Evolutionary conservation across 2,888 invertebrate genomes (phyloP), one percentile per base, ranked within the genome.

Genomic region (Eretmocerus hayati): DNA sequence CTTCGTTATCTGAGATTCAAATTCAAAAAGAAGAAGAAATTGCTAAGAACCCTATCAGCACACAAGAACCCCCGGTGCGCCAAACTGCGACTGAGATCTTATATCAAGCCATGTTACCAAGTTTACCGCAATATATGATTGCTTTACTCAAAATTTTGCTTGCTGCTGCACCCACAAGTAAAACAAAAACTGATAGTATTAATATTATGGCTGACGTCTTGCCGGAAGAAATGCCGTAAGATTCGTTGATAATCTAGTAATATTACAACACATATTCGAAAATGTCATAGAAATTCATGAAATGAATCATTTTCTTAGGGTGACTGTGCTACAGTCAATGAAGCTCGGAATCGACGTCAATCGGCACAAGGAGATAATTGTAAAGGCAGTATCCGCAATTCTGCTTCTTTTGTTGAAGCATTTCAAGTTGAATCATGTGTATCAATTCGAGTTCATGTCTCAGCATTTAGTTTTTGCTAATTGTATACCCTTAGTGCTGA

Each of bases 381-480:
- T 97, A 0, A 99, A 99, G 77, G 89, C 95, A 13, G 86, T 92
- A 1, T 90, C 92, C 36, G 89, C 88, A 15, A 89, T 96, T 59
- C 76, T 97, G 46, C 74, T 99, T 50, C 75, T 97, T 9, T 80
- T 97, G 45, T 75, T 99, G 57, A 99, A 99, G 74, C 96, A 99
- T 75, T 93, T 97, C 65, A 97, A 97, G 74, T 69, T 88, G 37
- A 99, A 96, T 75, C 99, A 99, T 75, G 81, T 97, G 39, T 99
- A 96, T 72, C 99, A 99, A 75, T 99, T 97, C 77, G 99, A 99
- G 74, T 97, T 92, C 69, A 92, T 97, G 86, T 92, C 94, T 2
- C 96, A 99, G 73, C 96, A 99, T 75, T 77, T 99, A 59, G 95
- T 99, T 9, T 97, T 97, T 75, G 97, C 97, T 50, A 99, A 99